These are phyloP conservation scores for Lutraria rhynchaena DNA, from an alignment of 1,140 invertebrate species.

Conservation along the genomic window DNA sequence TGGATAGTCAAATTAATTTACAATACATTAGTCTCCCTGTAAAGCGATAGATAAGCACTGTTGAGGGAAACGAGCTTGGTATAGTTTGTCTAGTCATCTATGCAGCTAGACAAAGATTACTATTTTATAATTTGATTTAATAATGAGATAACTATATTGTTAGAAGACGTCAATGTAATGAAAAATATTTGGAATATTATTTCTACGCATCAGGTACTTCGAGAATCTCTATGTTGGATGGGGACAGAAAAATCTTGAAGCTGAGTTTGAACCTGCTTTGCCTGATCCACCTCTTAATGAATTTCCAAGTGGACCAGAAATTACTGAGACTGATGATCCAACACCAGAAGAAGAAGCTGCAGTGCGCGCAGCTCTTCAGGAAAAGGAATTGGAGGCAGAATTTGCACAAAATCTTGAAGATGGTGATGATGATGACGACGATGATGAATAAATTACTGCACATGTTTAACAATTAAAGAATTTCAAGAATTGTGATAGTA, in stretches of 20 bases:
- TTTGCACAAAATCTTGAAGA: conserved; percentile 58
- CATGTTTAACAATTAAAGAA: no score
- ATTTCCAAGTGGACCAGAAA: conserved; percentile 73
- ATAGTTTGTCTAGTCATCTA: no score
- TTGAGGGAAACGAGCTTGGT: no score
- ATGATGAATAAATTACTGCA: no score
- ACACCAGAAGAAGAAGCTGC: conserved; percentile 71
- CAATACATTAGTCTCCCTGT: no score
- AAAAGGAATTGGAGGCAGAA: conserved; percentile 59
- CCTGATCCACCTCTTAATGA: conserved; percentile 63
- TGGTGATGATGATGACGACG: conserved; percentile 53
- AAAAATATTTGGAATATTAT: background rate
- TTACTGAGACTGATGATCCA: conserved; percentile 70
- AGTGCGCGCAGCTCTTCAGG: conserved; percentile 61
- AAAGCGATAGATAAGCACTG: no score
- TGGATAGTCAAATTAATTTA: no score
- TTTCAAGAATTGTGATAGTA: no score
- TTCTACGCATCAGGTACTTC: conserved; percentile 62
- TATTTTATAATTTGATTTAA: no score
- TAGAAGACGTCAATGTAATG: background rate
- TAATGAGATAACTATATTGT: no score
- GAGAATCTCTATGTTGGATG: conserved; percentile 72
- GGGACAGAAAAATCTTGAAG: conserved; percentile 66
- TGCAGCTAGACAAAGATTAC: no score
- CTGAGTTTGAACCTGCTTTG: conserved; percentile 63